Conservation (phyloP, 53 echinoderm and acorn worm species). For the Luidia sarsii region DNA sequence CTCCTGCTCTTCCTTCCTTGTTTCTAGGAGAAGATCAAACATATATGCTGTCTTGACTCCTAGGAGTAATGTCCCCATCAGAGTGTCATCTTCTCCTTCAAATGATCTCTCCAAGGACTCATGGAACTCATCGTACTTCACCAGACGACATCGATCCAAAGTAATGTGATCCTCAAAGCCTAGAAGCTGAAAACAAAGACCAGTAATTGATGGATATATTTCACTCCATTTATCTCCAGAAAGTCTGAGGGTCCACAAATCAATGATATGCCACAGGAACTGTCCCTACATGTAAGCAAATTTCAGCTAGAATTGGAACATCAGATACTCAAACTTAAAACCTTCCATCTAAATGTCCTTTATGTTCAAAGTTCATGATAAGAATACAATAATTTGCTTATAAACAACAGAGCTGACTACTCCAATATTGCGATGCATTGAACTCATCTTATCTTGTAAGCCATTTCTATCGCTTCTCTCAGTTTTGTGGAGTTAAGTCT, state of each 20-base stretch:
- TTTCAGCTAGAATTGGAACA: no score
- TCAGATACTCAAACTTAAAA: no score
- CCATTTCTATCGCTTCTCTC: no score
- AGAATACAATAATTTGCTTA: no score
- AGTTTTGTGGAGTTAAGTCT: no score
- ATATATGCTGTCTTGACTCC: constrained; percentile 96
- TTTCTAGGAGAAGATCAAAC: constrained; percentile 95
- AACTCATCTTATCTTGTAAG: no score
- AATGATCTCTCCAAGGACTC: constrained; percentile 93
- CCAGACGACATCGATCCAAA: constrained; percentile 79
- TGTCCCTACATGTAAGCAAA: no score
- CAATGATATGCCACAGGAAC: no score
- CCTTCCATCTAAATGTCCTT: no score
- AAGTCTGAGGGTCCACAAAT: neutral
- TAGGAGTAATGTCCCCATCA: constrained; percentile 78
- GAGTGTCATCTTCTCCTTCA: constrained; percentile 79
- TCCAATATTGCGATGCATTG: no score
- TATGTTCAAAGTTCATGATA: no score
- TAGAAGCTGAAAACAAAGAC: constrained; percentile 53
- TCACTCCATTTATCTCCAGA: neutral
- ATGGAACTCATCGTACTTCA: constrained; percentile 98
- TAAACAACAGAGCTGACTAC: no score
- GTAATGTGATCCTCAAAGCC: constrained; percentile 75
- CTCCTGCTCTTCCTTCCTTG: constrained; percentile 79
- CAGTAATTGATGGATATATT: neutral